These are phyloP conservation scores for Scaptomyza hsui DNA, from an alignment of 1,140 invertebrate species.

Conservation along the genomic window DNA sequence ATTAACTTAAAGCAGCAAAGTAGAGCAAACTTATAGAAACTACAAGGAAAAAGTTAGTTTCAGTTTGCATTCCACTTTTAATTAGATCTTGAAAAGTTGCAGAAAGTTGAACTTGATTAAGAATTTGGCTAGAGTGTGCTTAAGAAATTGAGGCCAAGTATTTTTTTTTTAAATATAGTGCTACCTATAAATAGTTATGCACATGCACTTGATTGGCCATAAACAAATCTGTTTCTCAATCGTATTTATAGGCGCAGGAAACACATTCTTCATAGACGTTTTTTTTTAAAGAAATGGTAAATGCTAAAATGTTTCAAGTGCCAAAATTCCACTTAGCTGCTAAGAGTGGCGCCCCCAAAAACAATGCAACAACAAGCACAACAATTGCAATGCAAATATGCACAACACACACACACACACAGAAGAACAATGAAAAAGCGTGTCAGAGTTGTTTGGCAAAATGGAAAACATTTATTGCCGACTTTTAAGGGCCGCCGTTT, in stretches of 20 bases:
- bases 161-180: too few species aligned
- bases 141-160: too few species aligned
- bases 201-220: background rate
- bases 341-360: conserved; percentile 46
- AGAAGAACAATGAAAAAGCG: conserved; percentile 52
- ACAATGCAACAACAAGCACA: conserved; percentile 15
- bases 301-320: conserved; percentile 58
- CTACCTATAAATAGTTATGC: background rate
- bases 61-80: background rate
- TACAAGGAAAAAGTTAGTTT: background rate
- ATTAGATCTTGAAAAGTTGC: background rate
- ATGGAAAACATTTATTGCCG: conserved; percentile 74
- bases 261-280: conserved; percentile 2
- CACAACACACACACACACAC: background rate
- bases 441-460: conserved; percentile 64
- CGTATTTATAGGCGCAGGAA: background rate
- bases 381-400: conserved; percentile 48
- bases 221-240: background rate
- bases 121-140: too few species aligned
- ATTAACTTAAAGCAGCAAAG: conserved; percentile 5
- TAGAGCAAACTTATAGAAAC: background rate
- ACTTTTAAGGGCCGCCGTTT: conserved; percentile 52
- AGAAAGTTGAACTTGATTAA: too few species aligned
- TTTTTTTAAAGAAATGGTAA: conserved; percentile 47
- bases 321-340: conserved; percentile 74